Conservation (phyloP, 2,888 invertebrate species). For the Agapostemon virescens region DNA sequence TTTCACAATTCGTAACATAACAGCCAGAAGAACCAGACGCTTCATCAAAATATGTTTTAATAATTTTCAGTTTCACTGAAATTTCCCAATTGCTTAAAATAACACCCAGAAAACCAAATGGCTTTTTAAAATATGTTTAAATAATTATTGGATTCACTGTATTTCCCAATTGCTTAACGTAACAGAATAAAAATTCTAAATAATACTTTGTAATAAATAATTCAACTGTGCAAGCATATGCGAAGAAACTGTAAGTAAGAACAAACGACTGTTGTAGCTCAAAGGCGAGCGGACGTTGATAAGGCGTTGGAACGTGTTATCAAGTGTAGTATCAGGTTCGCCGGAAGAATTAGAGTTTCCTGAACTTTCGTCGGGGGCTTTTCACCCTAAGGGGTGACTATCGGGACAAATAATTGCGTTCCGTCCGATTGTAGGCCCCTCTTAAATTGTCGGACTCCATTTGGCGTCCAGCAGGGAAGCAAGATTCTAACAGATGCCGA, state of each 20-base stretch:
- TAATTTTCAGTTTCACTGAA: no score
- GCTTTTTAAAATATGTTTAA: no score
- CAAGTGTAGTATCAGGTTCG: neutral
- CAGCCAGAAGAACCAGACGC: no score
- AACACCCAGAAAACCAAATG: no score
- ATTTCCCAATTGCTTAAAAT: no score
- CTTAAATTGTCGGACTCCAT: constrained; percentile 77
- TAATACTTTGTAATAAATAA: neutral
- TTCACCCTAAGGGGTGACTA: neutral
- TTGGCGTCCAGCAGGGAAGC: constrained; percentile 59
- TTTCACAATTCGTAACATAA: no score
- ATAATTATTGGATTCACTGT: no score
- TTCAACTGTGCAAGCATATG: neutral
- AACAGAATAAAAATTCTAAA: no score
- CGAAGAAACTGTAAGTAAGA: neutral
- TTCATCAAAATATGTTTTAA: no score
- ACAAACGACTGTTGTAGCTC: neutral
- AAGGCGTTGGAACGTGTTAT: neutral
- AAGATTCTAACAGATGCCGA: constrained; percentile 72
- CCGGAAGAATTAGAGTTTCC: neutral
- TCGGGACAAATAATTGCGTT: constrained; percentile 75
- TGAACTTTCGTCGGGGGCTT: neutral
- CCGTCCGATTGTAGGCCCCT: constrained; percentile 73
- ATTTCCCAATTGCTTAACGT: no score
- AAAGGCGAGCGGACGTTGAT: neutral